Percentiles rank a stretch among this genome's conserved stretches.
phyloP scores from a whole-genome alignment of 2,888 invertebrate species.

The Heterodera filipjevi region DNA sequence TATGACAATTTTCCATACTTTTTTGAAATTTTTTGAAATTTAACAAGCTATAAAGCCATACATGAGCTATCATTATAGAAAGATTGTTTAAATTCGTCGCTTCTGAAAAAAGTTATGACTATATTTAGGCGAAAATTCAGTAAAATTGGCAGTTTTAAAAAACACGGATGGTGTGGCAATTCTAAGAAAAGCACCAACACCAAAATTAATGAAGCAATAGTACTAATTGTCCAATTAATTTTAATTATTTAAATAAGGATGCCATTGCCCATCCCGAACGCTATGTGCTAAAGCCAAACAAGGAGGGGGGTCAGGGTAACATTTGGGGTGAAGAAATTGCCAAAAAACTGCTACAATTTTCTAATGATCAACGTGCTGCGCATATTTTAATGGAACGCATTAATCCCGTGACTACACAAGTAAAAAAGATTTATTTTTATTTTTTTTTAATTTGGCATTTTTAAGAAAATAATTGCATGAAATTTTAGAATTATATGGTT shows the following conservation, averaged over 20 bases:
- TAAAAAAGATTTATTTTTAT: not conserved
- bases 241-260: slow-evolving; percentile 32
- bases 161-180: too few species aligned
- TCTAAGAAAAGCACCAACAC: too few species aligned
- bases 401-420: not conserved
- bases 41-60: too few species aligned
- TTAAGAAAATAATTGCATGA: slow-evolving; percentile 52
- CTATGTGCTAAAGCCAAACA: slow-evolving; percentile 91
- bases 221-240: slow-evolving; percentile 27
- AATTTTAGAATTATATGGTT: not conserved
- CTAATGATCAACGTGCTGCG: slow-evolving; percentile 40
- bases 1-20: too few species aligned
- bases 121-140: too few species aligned
- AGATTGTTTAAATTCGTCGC: too few species aligned
- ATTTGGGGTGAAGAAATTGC: slow-evolving; percentile 74
- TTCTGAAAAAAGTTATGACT: too few species aligned
- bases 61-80: too few species aligned
- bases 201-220: slow-evolving; percentile 45
- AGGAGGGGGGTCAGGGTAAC: slow-evolving; percentile 94
- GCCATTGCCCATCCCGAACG: slow-evolving; percentile 73
- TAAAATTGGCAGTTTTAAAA: too few species aligned
- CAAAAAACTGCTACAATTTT: slow-evolving; percentile 35
- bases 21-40: too few species aligned
- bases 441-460: not conserved
- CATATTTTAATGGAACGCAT: slow-evolving; percentile 55